Evolutionary conservation across 2,113 vertebrate genomes (phyloP).

Genomic region (Uria lomvia): DNA sequence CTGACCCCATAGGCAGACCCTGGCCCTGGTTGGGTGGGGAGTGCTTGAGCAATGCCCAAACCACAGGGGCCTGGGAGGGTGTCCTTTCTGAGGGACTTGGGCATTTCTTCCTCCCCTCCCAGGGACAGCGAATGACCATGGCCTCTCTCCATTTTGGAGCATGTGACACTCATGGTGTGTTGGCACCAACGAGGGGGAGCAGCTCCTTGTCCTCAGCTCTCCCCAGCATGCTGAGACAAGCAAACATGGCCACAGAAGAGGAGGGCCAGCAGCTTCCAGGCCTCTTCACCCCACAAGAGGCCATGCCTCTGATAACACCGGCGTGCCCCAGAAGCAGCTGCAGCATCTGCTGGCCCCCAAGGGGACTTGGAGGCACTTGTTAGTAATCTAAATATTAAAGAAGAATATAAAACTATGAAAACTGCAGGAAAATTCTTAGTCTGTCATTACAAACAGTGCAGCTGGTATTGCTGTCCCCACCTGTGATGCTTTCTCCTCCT

Average conservation of each 20-base stretch:
- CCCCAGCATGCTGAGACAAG: background rate
- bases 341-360: background rate
- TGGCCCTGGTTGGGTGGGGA: background rate
- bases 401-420: background rate
- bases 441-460: background rate
- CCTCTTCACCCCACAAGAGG: background rate
- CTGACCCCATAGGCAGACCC: background rate
- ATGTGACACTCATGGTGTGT: background rate
- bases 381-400: background rate
- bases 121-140: background rate
- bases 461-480: background rate
- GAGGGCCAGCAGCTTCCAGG: background rate
- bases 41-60: background rate
- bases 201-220: background rate
- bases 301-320: background rate
- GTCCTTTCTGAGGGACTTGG: background rate
- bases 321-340: background rate
- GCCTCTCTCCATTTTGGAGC: background rate
- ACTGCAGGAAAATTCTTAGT: background rate
- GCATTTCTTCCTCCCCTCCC: background rate
- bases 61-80: background rate
- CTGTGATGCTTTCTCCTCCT: background rate
- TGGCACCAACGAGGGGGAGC: too few species aligned
- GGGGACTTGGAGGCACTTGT: too few species aligned
- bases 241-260: background rate